A percentile compares a stretch with the other conserved stretches of the same genome.
Evolutionary conservation across 2,113 vertebrate genomes (phyloP).

Genomic region (Cebidichthys violaceus): DNA sequence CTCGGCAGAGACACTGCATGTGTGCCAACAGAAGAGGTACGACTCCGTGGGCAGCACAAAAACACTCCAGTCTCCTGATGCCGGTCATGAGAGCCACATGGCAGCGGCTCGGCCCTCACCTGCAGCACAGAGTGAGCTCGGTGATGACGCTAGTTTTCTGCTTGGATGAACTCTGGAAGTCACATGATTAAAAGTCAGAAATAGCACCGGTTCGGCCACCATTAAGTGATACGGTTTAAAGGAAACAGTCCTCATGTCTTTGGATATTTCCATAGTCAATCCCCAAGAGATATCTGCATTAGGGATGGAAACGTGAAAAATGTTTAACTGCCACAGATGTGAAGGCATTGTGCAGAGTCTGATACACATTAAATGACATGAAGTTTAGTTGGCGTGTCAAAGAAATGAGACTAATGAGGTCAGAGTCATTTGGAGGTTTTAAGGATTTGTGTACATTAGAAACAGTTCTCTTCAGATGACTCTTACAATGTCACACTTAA

Average conservation of each 20-base stretch:
- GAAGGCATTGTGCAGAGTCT: not conserved
- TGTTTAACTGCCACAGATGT: not conserved
- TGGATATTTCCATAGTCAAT: not conserved
- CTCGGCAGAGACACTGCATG: not conserved
- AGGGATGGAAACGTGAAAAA: not conserved
- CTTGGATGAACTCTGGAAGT: constrained; percentile 28
- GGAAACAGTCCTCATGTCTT: not conserved
- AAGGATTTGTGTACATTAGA: not conserved
- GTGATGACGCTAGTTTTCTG: constrained; percentile 12
- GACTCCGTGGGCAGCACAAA: constrained; percentile 30
- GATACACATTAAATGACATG: not conserved
- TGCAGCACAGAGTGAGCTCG: constrained; percentile 25
- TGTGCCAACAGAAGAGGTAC: not conserved
- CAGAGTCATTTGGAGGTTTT: not conserved
- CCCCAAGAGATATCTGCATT: not conserved
- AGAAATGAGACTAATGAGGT: not conserved
- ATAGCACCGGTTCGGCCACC: not conserved
- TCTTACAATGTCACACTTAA: not conserved
- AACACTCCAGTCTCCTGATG: not conserved
- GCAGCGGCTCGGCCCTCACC: constrained; percentile 20
- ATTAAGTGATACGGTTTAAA: not conserved
- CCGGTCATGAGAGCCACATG: not conserved
- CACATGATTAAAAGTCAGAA: constrained; percentile 21
- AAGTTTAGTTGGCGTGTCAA: not conserved
- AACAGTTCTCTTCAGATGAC: not conserved